Base-by-base conservation (phyloP, 1,140 invertebrate species). In the Danaus plexippus region DNA sequence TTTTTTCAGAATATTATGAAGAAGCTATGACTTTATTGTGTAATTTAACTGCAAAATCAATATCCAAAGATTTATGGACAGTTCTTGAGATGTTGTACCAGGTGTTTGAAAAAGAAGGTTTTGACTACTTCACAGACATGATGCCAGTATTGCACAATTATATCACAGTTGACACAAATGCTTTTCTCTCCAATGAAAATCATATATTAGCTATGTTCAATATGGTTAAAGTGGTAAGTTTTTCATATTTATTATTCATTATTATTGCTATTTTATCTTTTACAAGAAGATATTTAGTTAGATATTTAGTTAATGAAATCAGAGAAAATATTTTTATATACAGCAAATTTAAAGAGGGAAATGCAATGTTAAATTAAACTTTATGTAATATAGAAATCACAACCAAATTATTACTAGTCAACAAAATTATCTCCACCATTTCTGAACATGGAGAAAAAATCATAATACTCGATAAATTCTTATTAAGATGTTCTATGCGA, bases 131-230 rank as follows among this genome's bases (percentile, higher is more conserved):
- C 78, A 96, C 94, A 46, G 98, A 99, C 69, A 98, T 99, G 94
- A 99, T 99, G 97, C 97, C 98, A 41, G 94, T 96, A 1, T 89
- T 99, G 11, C 97, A 99, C 81, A 98, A 99, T 88, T 99, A 98
- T 80, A 92, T 99, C 22, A 98, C 96, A 1, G 94, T 98, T 9
- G 97, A 99, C 83, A 97, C 96, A 7, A 91, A 93, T 45, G 95
- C 94, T 10, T 99, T 99, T 80, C 87, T 99, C 4, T 93, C 95
- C 0, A 95, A 97, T 81, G 93, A 96, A 73, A 93, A 96, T 76
- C 91, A 97, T 64, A 89, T 99, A 61, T 80, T 97, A 66, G 96
- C 96, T 32, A 94, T 99, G 80, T 97, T 96, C 69, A 96, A 97
- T 66, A 99, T 99, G 95, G 96, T 95, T 73, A 98, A 97, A 90